Evolutionary conservation across 2,113 vertebrate species (phyloP), one percentile per base, ranked within the genome.

Genomic region (Sceloporus tristichus): DNA sequence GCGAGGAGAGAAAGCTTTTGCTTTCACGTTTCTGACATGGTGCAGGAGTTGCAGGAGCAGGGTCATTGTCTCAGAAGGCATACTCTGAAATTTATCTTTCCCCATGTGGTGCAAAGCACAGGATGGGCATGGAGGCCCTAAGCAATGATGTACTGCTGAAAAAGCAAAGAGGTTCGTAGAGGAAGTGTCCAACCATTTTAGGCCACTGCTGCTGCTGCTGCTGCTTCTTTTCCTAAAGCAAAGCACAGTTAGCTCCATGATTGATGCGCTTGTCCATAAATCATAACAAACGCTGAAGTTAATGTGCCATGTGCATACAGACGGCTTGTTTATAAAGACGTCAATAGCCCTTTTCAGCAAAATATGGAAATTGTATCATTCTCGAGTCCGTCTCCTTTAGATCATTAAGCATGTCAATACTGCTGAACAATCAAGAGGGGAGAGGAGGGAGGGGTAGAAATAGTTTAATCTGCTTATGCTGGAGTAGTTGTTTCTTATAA

Each of bases 371-470:
- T 95, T 90, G 94, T 94, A 94, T 93, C 92, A 6, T 96, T 95
- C 89, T 89, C 23, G 88, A 92, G 89, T 92, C 6, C 40, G 86
- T 92, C 96, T 94, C 92, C 88, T 94, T 95, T 94, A 95, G 94
- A 95, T 95, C 96, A 96, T 97, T 97, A 96, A 94, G 90, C 89
- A 88, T 90, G 94, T 96, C 96, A 93, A 95, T 96, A 95, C 93
- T 68, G 70, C 92, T 93, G 94, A 95, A 96, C 95, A 96, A 95
- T 95, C 94, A 96, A 94, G 81, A 79, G 62, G 62, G 27, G 85
- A 68, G 62, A 48, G 40, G 40, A 10, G 8, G 62, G 0, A 19
- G 86, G 84, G 18, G 87, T 87, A 88, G 94, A 93, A 91, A 71
- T 71, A 87, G 92, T 95, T 94, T 94, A 91, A 95, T 96, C 94